Evolutionary conservation across 2,113 vertebrate species (phyloP).

Genomic region (Xenopus borealis): DNA sequence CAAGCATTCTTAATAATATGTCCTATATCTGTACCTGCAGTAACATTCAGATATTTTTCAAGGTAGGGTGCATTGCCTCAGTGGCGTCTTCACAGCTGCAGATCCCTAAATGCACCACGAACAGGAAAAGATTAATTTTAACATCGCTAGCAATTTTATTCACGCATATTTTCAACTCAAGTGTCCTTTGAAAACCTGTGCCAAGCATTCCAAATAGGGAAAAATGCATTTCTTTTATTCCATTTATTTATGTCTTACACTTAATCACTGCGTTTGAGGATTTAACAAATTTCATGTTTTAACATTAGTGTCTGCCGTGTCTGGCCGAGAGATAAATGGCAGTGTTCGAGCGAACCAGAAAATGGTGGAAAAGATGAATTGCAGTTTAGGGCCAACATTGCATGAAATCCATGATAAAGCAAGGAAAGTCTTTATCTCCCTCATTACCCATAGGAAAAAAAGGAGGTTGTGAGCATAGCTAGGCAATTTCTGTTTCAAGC

Average conservation of each 20-base stretch:
- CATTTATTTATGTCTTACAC: constrained; percentile 41
- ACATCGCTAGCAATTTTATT: constrained; percentile 23
- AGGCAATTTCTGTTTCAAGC: neutral
- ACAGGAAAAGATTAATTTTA: constrained; percentile 36
- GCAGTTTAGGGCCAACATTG: constrained; percentile 11
- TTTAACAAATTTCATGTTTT: constrained; percentile 38
- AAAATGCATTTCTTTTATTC: constrained; percentile 26
- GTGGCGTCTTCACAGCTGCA: neutral
- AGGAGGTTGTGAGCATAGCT: neutral
- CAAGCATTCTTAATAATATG: no score
- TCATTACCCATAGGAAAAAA: constrained; percentile 4
- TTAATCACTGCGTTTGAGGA: constrained; percentile 36
- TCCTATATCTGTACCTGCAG: no score
- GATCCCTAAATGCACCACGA: constrained; percentile 16
- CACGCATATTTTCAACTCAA: constrained; percentile 24
- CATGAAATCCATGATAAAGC: neutral
- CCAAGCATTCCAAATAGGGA: constrained; percentile 15
- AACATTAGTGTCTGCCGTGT: constrained; percentile 30
- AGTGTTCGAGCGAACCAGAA: constrained; percentile 9
- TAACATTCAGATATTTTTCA: no score
- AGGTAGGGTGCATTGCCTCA: no score
- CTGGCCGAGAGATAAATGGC: constrained; percentile 36
- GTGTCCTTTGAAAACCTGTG: constrained; percentile 23
- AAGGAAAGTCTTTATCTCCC: neutral
- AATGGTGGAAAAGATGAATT: constrained; percentile 39